Base-by-base conservation (phyloP, 2,797 vertebrate species). In the Pyrocephalus nanus region DNA sequence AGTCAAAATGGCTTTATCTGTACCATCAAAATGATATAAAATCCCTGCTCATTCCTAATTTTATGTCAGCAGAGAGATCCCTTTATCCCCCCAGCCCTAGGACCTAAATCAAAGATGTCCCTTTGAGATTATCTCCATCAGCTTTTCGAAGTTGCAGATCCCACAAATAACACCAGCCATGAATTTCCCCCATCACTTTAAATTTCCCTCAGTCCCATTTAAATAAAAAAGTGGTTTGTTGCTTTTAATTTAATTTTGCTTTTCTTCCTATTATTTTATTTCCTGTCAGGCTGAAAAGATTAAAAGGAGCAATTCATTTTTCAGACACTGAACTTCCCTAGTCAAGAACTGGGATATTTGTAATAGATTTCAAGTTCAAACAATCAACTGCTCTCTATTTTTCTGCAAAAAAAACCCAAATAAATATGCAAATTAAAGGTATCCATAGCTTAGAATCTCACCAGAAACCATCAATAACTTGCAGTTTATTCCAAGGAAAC, bases 341-440 rank as follows among this genome's bases (percentile, higher is more conserved):
- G 62, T 73, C 73, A 73, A 43, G 85, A 60, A 60, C 0, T 20
- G 23, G 36, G 47, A 54, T 0, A 1, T 38, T 81, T 88, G 58
- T 38, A 72, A 84, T 50, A 66, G 43, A 84, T 90, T 93, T 80
- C 66, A 90, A n/a, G 75, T 17, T 81, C 76, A 67, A 15, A 81
- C 15, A 77, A 75, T 21, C 12, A 64, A 75, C 13, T 21, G 6
- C n/a, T 72, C 20, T 72, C 53, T 90, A 42, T 64, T 80, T 91
- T 86, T 79, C 71, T 70, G 26, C 2, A 70, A 75, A 69, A 64
- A 64, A 81, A 17, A 0, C 18, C 47, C 61, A 88, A 90, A 92
- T 81, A 72, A 88, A 88, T 71, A 94, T 67, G 82, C 62, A 95
- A 92, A 93, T 88, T 48, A 70, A 84, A 65, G 60, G 40, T 70